Evolutionary conservation across 92 coral and sea anemone species (phyloP).

Genomic region (Scolanthus callimorphus): DNA sequence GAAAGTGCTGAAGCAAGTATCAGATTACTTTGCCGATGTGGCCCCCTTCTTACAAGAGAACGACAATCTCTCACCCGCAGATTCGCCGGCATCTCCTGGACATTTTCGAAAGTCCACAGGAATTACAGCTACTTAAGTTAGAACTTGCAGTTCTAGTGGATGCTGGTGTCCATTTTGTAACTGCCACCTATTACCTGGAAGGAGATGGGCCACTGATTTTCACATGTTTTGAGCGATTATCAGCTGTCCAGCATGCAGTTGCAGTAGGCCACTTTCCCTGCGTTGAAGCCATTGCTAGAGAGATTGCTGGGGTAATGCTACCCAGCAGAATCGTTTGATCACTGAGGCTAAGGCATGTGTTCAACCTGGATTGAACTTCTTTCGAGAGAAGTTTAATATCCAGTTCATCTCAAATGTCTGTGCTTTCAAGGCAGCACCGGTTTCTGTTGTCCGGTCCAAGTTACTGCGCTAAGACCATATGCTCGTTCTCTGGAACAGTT

Average conservation of each 20-base stretch:
- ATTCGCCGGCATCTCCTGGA: constrained; percentile 56
- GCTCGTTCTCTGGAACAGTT: constrained; percentile 65
- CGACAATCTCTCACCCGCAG: constrained; percentile 58
- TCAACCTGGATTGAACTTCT: constrained; percentile 60
- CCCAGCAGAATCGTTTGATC: constrained; percentile 38
- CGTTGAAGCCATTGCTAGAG: constrained; percentile 39
- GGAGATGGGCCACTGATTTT: constrained; percentile 46
- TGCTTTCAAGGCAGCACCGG: constrained; percentile 70
- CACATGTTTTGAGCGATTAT: constrained; percentile 38
- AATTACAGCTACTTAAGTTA: constrained; percentile 28
- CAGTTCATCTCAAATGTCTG: constrained; percentile 58
- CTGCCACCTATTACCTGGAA: constrained; percentile 32
- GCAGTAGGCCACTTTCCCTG: constrained; percentile 44
- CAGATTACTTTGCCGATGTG: constrained; percentile 57
- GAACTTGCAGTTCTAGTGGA: constrained; percentile 51
- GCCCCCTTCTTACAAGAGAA: constrained; percentile 52
- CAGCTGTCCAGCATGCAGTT: constrained; percentile 61
- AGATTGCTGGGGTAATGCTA: constrained; percentile 55
- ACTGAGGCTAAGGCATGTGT: constrained; percentile 20
- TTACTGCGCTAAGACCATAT: constrained; percentile 46
- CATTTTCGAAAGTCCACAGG: constrained; percentile 48
- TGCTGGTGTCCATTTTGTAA: constrained; percentile 41
- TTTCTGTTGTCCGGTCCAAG: constrained; percentile 67
- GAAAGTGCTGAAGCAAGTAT: constrained; percentile 4
- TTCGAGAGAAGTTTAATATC: constrained; percentile 52